Percentiles rank a stretch among this genome's conserved stretches.
Conservation (phyloP, 2,888 invertebrate genomes). For the Poecilobothrus nobilitatus region DNA sequence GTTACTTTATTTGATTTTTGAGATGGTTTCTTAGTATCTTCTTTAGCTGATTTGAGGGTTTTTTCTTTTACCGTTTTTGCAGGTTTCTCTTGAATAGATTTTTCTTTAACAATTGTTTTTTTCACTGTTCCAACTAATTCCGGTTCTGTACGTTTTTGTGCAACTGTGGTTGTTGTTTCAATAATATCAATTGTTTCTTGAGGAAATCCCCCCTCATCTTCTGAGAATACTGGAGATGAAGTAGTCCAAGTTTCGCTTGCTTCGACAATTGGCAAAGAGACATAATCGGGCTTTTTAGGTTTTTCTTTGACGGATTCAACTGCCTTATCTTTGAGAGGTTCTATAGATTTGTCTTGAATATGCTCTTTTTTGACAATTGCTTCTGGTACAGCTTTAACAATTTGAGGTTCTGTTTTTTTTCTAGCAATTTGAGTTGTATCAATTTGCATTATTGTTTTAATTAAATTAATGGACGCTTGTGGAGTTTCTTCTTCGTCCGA, state of each 20-base stretch:
- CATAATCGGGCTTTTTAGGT: not conserved
- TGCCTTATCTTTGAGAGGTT: not conserved
- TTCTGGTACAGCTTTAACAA: not conserved
- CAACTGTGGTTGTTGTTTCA: not conserved
- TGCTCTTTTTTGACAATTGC: too few relatives aligned
- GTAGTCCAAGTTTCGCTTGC: not conserved
- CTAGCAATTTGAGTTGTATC: not conserved
- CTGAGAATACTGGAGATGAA: too few relatives aligned
- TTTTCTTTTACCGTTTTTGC: not conserved
- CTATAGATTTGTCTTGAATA: too few relatives aligned
- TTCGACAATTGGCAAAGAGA: not conserved
- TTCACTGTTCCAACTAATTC: not conserved
- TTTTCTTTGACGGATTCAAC: not conserved
- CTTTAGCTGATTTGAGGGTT: not conserved
- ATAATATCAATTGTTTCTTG: not conserved
- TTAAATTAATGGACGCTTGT: not conserved
- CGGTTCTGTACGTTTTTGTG: not conserved
- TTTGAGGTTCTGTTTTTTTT: not conserved
- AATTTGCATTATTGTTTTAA: not conserved
- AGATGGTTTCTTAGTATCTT: not conserved
- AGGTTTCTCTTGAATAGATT: too few relatives aligned
- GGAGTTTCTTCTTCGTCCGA: constrained; percentile 26
- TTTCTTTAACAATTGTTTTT: too few relatives aligned
- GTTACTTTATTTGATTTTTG: not conserved
- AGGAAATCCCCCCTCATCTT: not conserved